Evolutionary conservation across 1,140 invertebrate species (phyloP).

Genomic region (Aphelenchoides fujianensis): DNA sequence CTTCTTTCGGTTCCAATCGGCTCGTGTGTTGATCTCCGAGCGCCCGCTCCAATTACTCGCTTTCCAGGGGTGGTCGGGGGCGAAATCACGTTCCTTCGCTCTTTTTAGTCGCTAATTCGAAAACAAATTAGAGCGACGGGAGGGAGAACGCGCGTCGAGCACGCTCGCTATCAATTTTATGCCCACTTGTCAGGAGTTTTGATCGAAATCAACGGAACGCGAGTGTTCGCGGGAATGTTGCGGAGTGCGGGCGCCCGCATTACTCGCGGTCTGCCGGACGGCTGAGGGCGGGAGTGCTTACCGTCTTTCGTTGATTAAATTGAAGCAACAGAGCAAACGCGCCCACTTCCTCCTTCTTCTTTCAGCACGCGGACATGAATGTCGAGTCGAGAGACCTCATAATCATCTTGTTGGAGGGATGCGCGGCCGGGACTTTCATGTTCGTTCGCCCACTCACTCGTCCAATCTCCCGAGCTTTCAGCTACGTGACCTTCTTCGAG

Average conservation of each 20-base stretch:
- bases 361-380: slow-evolving; percentile 48
- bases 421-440: slow-evolving; percentile 61
- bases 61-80: not conserved
- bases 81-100: not conserved
- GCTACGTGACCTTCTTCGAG: slow-evolving; percentile 56
- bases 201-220: too few relatives aligned
- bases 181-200: too few relatives aligned
- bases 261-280: not conserved
- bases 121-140: not conserved
- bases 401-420: slow-evolving; percentile 55
- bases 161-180: not conserved
- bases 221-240: not conserved
- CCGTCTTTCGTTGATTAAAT: too few relatives aligned
- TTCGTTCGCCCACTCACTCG: too few relatives aligned
- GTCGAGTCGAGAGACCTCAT: slow-evolving; percentile 45
- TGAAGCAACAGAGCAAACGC: too few relatives aligned
- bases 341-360: too few relatives aligned
- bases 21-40: too few relatives aligned
- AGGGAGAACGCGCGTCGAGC: not conserved
- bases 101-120: not conserved
- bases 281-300: too few relatives aligned
- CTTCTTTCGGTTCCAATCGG: not conserved
- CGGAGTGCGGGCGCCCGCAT: not conserved
- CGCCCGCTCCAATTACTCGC: slow-evolving; percentile 2
- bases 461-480: too few relatives aligned